Conservation (phyloP, 2,113 vertebrate species). For the Lepisosteus oculatus region DNA sequence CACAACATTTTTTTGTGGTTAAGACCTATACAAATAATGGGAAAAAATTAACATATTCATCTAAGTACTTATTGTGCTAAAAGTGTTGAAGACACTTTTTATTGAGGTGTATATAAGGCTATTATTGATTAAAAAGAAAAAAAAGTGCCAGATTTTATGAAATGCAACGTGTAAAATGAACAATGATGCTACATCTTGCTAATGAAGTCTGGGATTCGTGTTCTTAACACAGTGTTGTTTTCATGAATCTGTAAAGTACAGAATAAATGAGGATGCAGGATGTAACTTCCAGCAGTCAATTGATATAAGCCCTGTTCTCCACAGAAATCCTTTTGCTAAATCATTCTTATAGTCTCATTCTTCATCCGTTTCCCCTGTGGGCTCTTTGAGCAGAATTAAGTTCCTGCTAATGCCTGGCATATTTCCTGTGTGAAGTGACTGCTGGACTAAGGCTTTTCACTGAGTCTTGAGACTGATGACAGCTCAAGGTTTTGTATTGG, state of each 20-base stretch:
- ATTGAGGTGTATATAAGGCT: no score
- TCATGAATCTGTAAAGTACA: no score
- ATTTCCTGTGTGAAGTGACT: slow-evolving; percentile 5
- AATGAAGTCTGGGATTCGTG: no score
- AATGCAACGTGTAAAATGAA: no score
- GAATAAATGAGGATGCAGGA: no score
- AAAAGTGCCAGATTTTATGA: no score
- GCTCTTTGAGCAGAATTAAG: neutral
- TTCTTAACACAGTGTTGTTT: no score
- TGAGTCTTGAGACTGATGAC: neutral
- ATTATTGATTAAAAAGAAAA: no score
- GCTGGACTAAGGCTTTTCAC: neutral
- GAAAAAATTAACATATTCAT: slow-evolving; percentile 5
- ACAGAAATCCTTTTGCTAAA: neutral
- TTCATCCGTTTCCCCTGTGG: neutral
- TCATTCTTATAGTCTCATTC: neutral
- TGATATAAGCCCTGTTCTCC: neutral
- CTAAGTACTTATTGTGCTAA: neutral
- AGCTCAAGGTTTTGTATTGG: slow-evolving; percentile 17
- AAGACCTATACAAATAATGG: neutral
- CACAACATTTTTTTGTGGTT: neutral
- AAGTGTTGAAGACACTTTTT: neutral
- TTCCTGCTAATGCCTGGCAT: slow-evolving; percentile 10
- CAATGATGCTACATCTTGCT: no score
- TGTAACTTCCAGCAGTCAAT: neutral